Conservation (phyloP, 1,140 invertebrate species). For the Rhizoglyphus robini region DNA sequence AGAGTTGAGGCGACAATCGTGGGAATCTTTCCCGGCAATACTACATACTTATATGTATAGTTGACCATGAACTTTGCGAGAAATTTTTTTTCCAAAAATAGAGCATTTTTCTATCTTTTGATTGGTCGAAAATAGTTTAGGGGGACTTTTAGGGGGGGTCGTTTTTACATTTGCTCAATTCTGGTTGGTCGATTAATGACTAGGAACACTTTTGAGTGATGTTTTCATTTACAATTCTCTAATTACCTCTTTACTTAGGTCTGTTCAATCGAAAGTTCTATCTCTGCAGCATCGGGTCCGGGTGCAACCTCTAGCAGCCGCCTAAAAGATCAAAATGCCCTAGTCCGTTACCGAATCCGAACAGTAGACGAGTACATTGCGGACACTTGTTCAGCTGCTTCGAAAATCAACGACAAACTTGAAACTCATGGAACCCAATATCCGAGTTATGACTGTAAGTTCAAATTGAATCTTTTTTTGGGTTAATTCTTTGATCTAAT, state of each 20-base stretch:
- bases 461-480: background rate
- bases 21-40: too few relatives aligned
- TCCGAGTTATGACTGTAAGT: slow-evolving; percentile 27
- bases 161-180: too few relatives aligned
- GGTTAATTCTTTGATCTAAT: background rate
- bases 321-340: background rate
- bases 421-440: slow-evolving; percentile 26
- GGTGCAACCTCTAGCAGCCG: background rate
- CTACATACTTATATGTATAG: too few relatives aligned
- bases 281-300: background rate
- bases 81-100: too few relatives aligned
- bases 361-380: slow-evolving; percentile 25
- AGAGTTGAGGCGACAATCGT: too few relatives aligned
- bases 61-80: too few relatives aligned
- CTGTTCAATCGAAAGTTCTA: background rate
- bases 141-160: too few relatives aligned
- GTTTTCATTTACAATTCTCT: background rate
- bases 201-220: background rate
- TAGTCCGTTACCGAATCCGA: slow-evolving; percentile 13
- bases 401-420: slow-evolving; percentile 22
- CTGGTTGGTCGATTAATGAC: too few relatives aligned
- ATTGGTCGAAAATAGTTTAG: too few relatives aligned
- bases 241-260: background rate
- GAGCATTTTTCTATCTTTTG: too few relatives aligned
- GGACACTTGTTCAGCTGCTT: slow-evolving; percentile 26